Conservation (phyloP, 1,140 invertebrate genomes). For the Papilio aristodemus region DNA sequence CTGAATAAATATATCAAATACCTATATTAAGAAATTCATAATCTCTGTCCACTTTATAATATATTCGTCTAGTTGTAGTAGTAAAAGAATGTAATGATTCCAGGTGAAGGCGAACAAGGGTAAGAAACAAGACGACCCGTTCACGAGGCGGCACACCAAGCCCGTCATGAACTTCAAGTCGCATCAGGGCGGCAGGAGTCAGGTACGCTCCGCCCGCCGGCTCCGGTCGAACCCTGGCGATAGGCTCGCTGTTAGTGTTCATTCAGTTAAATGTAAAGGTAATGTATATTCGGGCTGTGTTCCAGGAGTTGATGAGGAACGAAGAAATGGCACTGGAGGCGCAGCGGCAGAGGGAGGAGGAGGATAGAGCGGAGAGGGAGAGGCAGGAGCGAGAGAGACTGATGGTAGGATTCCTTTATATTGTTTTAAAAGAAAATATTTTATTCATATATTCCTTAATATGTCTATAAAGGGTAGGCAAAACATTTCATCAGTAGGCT, state of each 20-base stretch:
- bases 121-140: slow-evolving; percentile 93
- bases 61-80: too few species aligned
- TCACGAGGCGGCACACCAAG: slow-evolving; percentile 95
- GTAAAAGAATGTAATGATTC: too few species aligned
- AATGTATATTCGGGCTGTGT: too few species aligned
- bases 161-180: slow-evolving; percentile 91
- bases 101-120: slow-evolving; percentile 89
- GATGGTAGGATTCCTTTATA: neutral
- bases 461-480: too few species aligned
- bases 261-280: too few species aligned
- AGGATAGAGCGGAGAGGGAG: slow-evolving; percentile 66
- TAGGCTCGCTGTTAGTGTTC: too few species aligned
- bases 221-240: too few species aligned
- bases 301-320: slow-evolving; percentile 58
- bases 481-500: too few species aligned
- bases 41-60: too few species aligned
- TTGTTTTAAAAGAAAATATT: slow-evolving; percentile 20
- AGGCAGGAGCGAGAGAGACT: slow-evolving; percentile 67
- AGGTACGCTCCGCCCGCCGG: too few species aligned
- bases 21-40: neutral
- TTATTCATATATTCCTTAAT: too few species aligned
- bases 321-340: slow-evolving; percentile 60
- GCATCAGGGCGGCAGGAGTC: slow-evolving; percentile 51
- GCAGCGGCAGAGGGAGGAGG: slow-evolving; percentile 55
- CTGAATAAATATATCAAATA: too few species aligned